Evolutionary conservation across 2,797 vertebrate species (phyloP), one percentile per base, ranked within the genome.

Genomic region (Helicolenus hilgendorfi): DNA sequence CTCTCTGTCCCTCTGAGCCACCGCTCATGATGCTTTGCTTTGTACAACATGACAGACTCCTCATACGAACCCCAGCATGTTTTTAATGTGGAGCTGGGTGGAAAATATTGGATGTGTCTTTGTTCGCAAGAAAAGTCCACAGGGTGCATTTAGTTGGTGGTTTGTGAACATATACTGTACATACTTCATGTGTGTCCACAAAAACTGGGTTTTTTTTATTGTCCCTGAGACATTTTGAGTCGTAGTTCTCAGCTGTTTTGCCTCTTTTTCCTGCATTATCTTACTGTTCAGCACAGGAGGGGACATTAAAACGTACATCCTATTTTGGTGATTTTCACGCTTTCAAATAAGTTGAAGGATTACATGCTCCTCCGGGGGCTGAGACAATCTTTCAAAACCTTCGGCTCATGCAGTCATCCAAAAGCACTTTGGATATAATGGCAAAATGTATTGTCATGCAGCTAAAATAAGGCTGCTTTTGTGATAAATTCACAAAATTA

Each of bases 21-120:
- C 80, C 64, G 27, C 68, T 89, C 79, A 78, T 79, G 88, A 91
- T 89, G 88, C 82, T 94, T 90, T 72, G 86, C 84, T 94, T 88
- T 79, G 87, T 88, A 81, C 60, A 94, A 90, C 85, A 86, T 77
- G 83, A 78, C 83, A 92, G 45, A 86, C 49, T 82, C 55, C 26
- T 86, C 55, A 49, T 55, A 67, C 2, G 1, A 77, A 71, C 31
- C 31, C 7, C 7, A 0, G 27, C 11, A 58, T 83, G 72, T 65
- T 82, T 84, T 72, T 58, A 60, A 76, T 45, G 79, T 77, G 49
- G 29, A 72, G 31, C 20, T 65, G 53, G 2, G 14, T 74, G 35
- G 22, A 73, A 89, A 89, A 65, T 73, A 62, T 26, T 36, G 20
- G 55, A 60, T 38, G 22, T 60, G 29, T 18, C 10, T 67, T 18